Evolutionary conservation across 2,888 invertebrate species (phyloP), one percentile per base, ranked within the genome.

Genomic region (Schizotus pectinicornis): DNA sequence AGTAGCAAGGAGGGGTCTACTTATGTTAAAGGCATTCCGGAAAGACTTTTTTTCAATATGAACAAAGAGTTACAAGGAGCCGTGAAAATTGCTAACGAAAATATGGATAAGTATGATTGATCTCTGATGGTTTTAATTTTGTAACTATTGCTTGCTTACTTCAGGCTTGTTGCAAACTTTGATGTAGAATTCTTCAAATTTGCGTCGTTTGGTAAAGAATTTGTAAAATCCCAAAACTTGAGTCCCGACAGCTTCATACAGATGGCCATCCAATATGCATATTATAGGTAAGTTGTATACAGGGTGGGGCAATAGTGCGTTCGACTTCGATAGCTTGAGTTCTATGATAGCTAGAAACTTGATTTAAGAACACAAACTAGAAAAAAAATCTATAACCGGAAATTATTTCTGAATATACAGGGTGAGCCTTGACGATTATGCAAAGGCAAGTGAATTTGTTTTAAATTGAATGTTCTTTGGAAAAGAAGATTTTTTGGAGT

Each of bases 181-280:
- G 91, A 95, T 60, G 81, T 97, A 74, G 86, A 90, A 68, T 89
- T 93, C 60, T 87, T 95, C 61, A 85, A 88, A 34, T 98, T 91
- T 74, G 81, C 86, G 3, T 83, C 85, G 8, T 98, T 89, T 77
- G 98, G 98, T 13, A 92, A 92, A 75, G 88, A 92, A 56, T 92
- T 91, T 67, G 91, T 96, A 39, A 98, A 98, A 78, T 82, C 85
- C 1, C 89, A 91, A 67, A 91, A 91, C 74, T 79, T 95, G 65
- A 96, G 96, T 74, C 98, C 98, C 0, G 98, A 98, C 76, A 95
- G 95, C 74, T 98, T 88, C 76, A 86, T 97, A 58, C 98, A 98
- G 82, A 90, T 97, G 81, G 95, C 96, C 0, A 88, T 98, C 79
- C 98, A 98, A 77, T 86, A 90, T 63, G 92, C 97, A 0, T 94